Conservation (phyloP, 2,113 vertebrate genomes). For the human region DNA sequence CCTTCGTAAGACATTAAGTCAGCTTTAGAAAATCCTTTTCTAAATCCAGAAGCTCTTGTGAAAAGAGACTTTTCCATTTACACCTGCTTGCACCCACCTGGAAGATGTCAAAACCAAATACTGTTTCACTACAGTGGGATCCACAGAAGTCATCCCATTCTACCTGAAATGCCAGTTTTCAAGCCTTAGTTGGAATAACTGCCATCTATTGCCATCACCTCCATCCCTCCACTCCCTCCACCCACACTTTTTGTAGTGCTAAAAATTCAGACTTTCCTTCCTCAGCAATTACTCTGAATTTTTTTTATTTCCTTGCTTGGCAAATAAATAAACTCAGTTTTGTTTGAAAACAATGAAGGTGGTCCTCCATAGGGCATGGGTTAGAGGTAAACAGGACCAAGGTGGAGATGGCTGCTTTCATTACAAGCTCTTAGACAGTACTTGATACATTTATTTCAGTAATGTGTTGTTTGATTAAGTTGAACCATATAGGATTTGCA, state of each 20-base stretch:
- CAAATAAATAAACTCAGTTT: background rate
- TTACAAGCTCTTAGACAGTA: rapidly evolving
- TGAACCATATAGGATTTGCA: background rate
- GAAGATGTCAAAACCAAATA: background rate
- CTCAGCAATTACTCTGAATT: background rate
- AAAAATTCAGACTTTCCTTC: background rate
- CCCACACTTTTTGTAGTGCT: background rate
- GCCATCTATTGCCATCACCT: no score
- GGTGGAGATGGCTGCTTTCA: rapidly evolving
- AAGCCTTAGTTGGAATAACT: background rate
- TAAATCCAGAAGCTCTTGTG: background rate
- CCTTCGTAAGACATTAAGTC: background rate
- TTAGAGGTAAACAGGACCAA: rapidly evolving
- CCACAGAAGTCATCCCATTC: background rate
- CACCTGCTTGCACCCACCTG: background rate
- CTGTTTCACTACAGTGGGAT: background rate
- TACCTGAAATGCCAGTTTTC: background rate
- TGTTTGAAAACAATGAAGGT: background rate
- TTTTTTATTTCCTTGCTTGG: background rate
- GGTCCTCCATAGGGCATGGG: rapidly evolving
- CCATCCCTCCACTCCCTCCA: background rate
- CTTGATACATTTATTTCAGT: background rate
- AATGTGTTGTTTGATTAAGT: background rate
- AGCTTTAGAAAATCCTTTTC: background rate
- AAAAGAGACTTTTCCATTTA: background rate